These are phyloP conservation scores for Mythimna albipuncta DNA, from an alignment of 2,888 invertebrate species.

Conservation along the genomic window DNA sequence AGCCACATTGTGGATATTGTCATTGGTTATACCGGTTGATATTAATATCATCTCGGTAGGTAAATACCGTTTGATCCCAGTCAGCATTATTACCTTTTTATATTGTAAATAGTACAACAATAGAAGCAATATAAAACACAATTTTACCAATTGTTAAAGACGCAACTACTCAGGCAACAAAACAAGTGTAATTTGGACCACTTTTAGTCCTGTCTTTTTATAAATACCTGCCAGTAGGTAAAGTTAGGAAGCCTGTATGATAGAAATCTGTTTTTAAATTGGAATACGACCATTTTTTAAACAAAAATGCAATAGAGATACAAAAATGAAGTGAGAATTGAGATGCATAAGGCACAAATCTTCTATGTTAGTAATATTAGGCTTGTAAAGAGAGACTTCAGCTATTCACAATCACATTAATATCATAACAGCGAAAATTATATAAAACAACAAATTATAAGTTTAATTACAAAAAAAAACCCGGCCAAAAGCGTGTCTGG, in stretches of 20 bases:
- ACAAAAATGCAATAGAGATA: not conserved
- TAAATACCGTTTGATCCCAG: slow-evolving; percentile 24
- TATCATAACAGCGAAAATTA: too few species aligned
- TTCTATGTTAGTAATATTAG: not conserved
- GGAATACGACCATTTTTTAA: not conserved
- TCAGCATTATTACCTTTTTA: slow-evolving; percentile 9
- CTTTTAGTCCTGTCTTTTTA: not conserved
- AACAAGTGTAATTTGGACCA: not conserved
- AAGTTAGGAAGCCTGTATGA: too few species aligned
- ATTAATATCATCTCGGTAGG: slow-evolving; percentile 14
- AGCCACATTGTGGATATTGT: not conserved
- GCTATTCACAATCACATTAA: not conserved
- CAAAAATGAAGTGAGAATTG: too few species aligned
- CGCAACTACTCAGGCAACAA: too few species aligned
- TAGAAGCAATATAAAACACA: not conserved
- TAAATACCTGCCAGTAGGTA: not conserved
- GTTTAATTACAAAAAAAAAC: too few species aligned
- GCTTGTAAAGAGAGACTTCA: not conserved
- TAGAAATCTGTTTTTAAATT: too few species aligned
- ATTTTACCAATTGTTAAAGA: not conserved
- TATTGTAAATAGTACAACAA: not conserved
- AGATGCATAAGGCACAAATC: not conserved
- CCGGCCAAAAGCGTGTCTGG: too few species aligned
- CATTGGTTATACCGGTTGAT: not conserved
- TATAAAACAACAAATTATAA: too few species aligned